Percentiles rank a stretch among this genome's conserved stretches.
Evolutionary conservation across 2,888 invertebrate species (phyloP).

Genomic region (Plebejus argus): DNA sequence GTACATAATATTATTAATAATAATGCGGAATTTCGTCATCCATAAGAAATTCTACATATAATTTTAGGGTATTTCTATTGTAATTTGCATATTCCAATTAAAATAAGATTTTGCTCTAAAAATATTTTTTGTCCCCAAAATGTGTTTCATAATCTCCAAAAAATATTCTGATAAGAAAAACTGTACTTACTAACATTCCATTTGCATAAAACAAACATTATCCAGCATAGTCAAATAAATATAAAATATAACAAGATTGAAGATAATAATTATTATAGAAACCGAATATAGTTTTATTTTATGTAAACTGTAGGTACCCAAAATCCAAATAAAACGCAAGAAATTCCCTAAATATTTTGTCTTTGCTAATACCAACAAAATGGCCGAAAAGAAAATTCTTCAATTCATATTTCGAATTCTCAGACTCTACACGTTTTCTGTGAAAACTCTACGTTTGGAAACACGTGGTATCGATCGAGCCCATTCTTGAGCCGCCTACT

Average conservation of each 20-base stretch:
- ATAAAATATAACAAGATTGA: too few species aligned
- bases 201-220: too few species aligned
- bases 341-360: not conserved
- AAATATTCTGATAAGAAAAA: too few species aligned
- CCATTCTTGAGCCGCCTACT: not conserved
- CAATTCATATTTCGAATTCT: not conserved
- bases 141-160: too few species aligned
- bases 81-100: not conserved
- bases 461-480: conserved; percentile 14
- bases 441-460: not conserved
- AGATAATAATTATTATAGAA: too few species aligned
- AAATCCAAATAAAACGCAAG: not conserved
- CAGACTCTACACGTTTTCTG: not conserved
- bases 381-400: not conserved
- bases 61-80: not conserved
- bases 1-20: not conserved
- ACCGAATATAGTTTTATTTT: not conserved
- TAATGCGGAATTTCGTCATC: conserved; percentile 6
- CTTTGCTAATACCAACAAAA: not conserved
- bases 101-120: not conserved
- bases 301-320: not conserved
- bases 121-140: too few species aligned
- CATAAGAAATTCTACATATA: not conserved
- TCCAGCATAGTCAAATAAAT: too few species aligned
- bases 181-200: too few species aligned